Evolutionary conservation across 2,888 invertebrate species (phyloP).

Genomic region (Drosophila fulvimacula): DNA sequence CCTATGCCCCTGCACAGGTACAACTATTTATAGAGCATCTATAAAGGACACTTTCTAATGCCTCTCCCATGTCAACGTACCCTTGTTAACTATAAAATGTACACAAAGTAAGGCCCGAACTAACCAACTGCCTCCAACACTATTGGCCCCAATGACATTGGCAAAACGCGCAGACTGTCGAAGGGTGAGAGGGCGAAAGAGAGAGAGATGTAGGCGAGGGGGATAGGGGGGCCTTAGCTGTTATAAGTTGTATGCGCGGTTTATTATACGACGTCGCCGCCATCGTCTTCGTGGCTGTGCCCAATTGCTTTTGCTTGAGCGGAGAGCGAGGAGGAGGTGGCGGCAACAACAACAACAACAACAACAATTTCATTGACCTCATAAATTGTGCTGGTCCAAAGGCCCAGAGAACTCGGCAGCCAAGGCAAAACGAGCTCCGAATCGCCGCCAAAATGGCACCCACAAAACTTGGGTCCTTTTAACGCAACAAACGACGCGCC

Average conservation of each 20-base stretch:
- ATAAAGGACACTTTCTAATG: not conserved
- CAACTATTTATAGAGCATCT: not conserved
- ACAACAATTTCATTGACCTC: constrained; percentile 76
- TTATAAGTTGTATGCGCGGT: constrained; percentile 16
- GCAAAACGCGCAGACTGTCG: constrained; percentile 27
- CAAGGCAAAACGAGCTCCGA: constrained; percentile 21
- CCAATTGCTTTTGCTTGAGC: constrained; percentile 57
- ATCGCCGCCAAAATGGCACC: constrained; percentile 60
- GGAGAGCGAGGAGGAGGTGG: constrained; percentile 16
- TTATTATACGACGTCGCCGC: constrained; percentile 66
- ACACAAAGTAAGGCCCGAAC: not conserved
- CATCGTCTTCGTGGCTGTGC: constrained; percentile 45
- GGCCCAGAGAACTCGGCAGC: constrained; percentile 1
- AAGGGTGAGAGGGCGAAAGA: not conserved
- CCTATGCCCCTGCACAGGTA: no score
- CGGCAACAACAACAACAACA: not conserved
- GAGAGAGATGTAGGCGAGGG: not conserved
- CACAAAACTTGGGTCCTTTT: constrained; percentile 52
- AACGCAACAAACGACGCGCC: constrained; percentile 27
- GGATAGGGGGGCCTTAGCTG: not conserved
- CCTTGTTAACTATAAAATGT: not conserved
- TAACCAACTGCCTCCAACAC: constrained; percentile 20
- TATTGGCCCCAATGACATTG: constrained; percentile 72
- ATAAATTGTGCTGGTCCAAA: constrained; percentile 62
- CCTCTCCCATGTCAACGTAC: not conserved